Conservation (phyloP, 2,113 vertebrate species). For the Heptranchias perlo region DNA sequence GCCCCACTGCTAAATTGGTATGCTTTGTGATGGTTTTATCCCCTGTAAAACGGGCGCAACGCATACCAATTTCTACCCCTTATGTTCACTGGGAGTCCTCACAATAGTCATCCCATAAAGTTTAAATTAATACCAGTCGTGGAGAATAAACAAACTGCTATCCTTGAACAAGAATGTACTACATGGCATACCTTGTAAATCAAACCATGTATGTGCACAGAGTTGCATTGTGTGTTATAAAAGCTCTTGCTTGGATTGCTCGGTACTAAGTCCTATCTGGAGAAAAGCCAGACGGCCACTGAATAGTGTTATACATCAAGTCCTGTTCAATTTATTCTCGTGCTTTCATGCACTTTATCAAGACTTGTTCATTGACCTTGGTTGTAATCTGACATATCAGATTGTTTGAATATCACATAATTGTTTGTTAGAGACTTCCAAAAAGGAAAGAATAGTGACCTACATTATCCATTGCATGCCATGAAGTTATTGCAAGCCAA, state of each 20-base stretch:
- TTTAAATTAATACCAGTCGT: not conserved
- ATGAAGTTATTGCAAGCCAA: not conserved
- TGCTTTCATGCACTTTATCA: slow-evolving; percentile 24
- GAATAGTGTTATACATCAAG: slow-evolving; percentile 11
- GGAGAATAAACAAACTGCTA: not conserved
- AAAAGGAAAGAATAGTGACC: not conserved
- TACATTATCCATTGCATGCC: not conserved
- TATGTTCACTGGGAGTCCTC: not conserved
- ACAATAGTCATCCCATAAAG: not conserved
- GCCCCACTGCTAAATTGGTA: not conserved
- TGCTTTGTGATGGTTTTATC: not conserved
- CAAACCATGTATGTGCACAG: slow-evolving; percentile 6
- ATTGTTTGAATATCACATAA: slow-evolving; percentile 5
- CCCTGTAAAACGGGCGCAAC: not conserved
- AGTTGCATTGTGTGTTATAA: slow-evolving; percentile 14
- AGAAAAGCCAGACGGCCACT: slow-evolving; percentile 12
- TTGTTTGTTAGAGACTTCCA: not conserved
- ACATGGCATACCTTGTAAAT: not conserved
- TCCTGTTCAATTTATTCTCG: slow-evolving; percentile 8
- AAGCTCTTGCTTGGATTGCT: slow-evolving; percentile 10
- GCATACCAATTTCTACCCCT: not conserved
- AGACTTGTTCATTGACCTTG: not conserved
- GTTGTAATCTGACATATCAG: not conserved
- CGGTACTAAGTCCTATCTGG: slow-evolving; percentile 1
- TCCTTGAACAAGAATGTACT: not conserved